Base-by-base conservation (phyloP, 2,797 vertebrate genomes). In the Melanotaenia trifasciata region DNA sequence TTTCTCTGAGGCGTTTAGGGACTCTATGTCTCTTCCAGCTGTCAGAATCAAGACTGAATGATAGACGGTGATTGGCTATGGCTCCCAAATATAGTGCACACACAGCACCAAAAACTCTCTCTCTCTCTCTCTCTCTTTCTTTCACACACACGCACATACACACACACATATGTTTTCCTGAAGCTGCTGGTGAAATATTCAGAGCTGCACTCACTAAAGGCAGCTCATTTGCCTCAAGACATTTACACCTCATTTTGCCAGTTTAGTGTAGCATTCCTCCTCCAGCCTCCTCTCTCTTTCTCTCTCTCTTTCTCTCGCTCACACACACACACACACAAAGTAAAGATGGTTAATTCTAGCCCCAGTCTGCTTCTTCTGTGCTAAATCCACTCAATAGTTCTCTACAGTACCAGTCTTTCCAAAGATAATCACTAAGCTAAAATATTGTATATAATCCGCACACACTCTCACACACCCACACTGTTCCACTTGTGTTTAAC, bases 201-300 rank as follows among this genome's bases (percentile, higher is more conserved):
- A 78, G 77, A 26, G 70, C 61, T 76, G 67, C 28, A 8, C 76
- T 86, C 73, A 82, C 70, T 85, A 77, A 86, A 86, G 74, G 79
- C 72, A 81, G 77, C 84, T 90, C 83, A 86, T 91, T 81, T 87
- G 86, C 89, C 87, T 90, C 79, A 26, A 87, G 88, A 90, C 89
- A 87, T 89, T 85, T 87, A 90, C 84, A 88, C 88, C 90, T 90
- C 74, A 89, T 89, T 90, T 86, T 87, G 47, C 77, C 87, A 87
- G 81, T 86, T 87, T 86, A 86, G 74, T 78, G 84, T 87, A 80
- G 78, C 87, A 80, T 76, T 56, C 77, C 72, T 83, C 66, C 70
- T 72, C 74, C 61, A 80, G 59, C 65, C 47, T 9, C 0, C 54
- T 61, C 72, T 61, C 80, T 61, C 28, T 35, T 8, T 16, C 36